phyloP scores from a whole-genome alignment of 2,113 vertebrate species.

The Sinocyclocheilus grahami region DNA sequence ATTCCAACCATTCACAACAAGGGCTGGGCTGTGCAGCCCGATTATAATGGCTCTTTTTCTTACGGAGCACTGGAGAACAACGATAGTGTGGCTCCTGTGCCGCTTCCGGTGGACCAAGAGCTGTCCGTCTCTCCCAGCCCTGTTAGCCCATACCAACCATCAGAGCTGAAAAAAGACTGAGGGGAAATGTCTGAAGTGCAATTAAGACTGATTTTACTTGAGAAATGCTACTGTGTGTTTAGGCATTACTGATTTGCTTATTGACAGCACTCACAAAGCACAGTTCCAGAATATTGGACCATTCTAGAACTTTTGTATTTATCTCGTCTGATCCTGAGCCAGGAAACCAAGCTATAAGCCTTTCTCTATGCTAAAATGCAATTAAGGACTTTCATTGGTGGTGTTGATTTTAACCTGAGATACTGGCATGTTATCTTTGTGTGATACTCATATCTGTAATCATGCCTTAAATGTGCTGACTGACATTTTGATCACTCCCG shows the following conservation, averaged over 20 bases:
- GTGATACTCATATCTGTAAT: not conserved
- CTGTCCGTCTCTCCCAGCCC: constrained; percentile 55
- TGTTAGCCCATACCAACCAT: constrained; percentile 63
- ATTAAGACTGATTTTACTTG: not conserved
- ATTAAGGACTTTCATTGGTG: not conserved
- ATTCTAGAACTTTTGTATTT: not conserved
- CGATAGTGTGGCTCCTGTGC: constrained; percentile 78
- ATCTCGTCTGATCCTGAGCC: not conserved
- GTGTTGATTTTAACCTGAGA: not conserved
- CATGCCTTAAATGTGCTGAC: constrained; percentile 14
- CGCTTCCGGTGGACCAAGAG: constrained; percentile 77
- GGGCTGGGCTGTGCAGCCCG: constrained; percentile 83
- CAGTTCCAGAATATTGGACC: not conserved
- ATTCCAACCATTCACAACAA: constrained; percentile 90
- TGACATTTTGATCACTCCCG: not conserved
- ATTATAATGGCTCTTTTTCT: constrained; percentile 89
- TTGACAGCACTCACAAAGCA: not conserved
- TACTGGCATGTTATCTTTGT: not conserved
- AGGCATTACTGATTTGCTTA: not conserved
- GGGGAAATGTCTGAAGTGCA: not conserved
- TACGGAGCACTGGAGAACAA: constrained; percentile 92
- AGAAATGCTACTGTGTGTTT: not conserved
- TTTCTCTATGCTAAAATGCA: not conserved
- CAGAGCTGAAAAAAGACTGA: constrained; percentile 81
- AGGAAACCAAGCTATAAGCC: not conserved